phyloP scores from a whole-genome alignment of 1,140 invertebrate genomes.

The Bombus ignitus region DNA sequence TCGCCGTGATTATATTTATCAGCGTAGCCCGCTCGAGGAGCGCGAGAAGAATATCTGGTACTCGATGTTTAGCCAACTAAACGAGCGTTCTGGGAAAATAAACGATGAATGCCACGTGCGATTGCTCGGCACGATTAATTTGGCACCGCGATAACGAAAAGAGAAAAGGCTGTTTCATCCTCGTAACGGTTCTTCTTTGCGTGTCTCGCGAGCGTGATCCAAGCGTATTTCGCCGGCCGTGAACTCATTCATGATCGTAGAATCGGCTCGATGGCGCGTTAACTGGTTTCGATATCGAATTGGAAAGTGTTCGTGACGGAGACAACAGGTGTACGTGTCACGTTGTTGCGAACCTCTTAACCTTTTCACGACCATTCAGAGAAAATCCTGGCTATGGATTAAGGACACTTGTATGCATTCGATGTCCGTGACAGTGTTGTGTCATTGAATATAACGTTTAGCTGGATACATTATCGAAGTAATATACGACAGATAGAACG shows the following conservation, averaged over 20 bases:
- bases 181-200: constrained; percentile 9
- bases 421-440: background rate
- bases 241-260: background rate
- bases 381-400: background rate
- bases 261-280: no score
- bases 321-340: background rate
- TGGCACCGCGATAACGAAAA: background rate
- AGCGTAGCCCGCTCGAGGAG: background rate
- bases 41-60: constrained; percentile 17
- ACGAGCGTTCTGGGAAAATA: constrained; percentile 41
- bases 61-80: constrained; percentile 31
- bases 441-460: background rate
- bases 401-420: background rate
- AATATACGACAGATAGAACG: background rate
- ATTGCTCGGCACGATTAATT: constrained; percentile 8
- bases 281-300: background rate
- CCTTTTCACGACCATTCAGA: background rate
- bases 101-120: constrained; percentile 36
- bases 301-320: background rate
- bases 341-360: background rate
- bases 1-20: constrained; percentile 43
- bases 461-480: background rate
- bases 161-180: constrained; percentile 9
- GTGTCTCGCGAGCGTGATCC: constrained; percentile 13
- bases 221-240: background rate